phyloP scores from a whole-genome alignment of 1,140 invertebrate genomes.

The Drosophila tsacasi region DNA sequence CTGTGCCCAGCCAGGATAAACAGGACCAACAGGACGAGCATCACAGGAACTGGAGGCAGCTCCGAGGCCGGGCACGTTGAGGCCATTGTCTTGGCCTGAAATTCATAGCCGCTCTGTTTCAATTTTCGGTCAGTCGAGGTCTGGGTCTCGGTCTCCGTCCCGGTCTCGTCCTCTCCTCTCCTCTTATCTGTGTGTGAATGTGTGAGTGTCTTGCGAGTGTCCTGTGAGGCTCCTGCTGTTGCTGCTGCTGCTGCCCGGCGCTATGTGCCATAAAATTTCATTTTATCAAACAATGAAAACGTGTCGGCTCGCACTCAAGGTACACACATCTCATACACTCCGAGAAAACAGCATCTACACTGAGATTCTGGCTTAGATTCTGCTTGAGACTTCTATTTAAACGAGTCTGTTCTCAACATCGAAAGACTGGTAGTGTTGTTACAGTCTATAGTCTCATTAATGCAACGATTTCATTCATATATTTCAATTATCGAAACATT shows the following conservation, averaged over 20 bases:
- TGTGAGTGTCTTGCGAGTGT: too few relatives aligned
- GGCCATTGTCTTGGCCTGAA: constrained; percentile 78
- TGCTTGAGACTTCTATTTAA: neutral
- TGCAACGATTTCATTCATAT: neutral
- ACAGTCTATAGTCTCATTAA: neutral
- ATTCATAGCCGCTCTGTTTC: constrained; percentile 82
- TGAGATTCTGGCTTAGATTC: neutral
- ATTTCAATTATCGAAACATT: neutral
- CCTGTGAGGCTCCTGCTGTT: constrained; percentile 8
- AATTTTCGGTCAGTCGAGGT: constrained; percentile 66
- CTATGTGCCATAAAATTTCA: constrained; percentile 77
- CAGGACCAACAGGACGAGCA: neutral
- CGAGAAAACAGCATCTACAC: neutral
- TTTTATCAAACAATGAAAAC: constrained; percentile 82
- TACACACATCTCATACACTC: constrained; percentile 3
- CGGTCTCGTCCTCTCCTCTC: neutral
- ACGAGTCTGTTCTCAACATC: neutral
- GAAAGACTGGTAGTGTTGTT: neutral
- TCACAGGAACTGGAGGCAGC: neutral
- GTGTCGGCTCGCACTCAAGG: constrained; percentile 60
- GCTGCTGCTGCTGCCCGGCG: constrained; percentile 9
- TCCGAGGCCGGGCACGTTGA: constrained; percentile 45
- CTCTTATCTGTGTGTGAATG: neutral
- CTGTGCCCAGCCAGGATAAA: constrained; percentile 18
- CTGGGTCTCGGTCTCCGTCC: neutral